Evolutionary conservation across 2,113 vertebrate genomes (phyloP).

Genomic region (Xiphophorus couchianus): DNA sequence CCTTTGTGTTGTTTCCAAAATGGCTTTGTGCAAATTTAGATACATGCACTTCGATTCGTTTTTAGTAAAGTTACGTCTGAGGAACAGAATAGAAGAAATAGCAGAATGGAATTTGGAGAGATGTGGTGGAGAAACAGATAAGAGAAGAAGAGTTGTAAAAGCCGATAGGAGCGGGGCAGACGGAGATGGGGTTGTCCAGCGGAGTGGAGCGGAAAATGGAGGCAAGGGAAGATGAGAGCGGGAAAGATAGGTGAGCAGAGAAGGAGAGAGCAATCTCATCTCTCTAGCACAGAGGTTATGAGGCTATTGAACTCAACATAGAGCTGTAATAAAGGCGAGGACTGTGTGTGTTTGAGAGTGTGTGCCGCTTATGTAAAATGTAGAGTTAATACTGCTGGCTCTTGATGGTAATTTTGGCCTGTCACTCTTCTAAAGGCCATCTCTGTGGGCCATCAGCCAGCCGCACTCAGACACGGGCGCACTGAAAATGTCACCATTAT

Average conservation of each 20-base stretch:
- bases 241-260: conserved; percentile 49
- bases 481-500: conserved; percentile 72
- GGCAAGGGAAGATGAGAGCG: conserved; percentile 44
- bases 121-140: conserved; percentile 2
- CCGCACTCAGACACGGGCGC: conserved; percentile 48
- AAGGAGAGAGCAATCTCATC: conserved; percentile 46
- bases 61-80: neutral
- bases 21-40: too few relatives aligned
- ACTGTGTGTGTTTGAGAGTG: conserved; percentile 18
- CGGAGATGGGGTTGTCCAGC: conserved; percentile 9
- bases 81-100: neutral
- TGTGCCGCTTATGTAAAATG: conserved; percentile 55
- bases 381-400: conserved; percentile 60
- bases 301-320: conserved; percentile 51
- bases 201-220: conserved; percentile 38
- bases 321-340: conserved; percentile 52
- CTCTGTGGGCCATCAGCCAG: conserved; percentile 71
- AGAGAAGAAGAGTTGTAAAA: conserved; percentile 8
- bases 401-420: conserved; percentile 70
- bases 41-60: too few relatives aligned
- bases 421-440: conserved; percentile 75
- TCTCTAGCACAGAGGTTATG: conserved; percentile 48
- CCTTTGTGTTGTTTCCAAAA: too few relatives aligned
- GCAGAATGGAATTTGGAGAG: neutral
- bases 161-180: conserved; percentile 28